These are phyloP conservation scores for Magallana nippona DNA, from an alignment of 2,888 invertebrate genomes.

Conservation along the genomic window DNA sequence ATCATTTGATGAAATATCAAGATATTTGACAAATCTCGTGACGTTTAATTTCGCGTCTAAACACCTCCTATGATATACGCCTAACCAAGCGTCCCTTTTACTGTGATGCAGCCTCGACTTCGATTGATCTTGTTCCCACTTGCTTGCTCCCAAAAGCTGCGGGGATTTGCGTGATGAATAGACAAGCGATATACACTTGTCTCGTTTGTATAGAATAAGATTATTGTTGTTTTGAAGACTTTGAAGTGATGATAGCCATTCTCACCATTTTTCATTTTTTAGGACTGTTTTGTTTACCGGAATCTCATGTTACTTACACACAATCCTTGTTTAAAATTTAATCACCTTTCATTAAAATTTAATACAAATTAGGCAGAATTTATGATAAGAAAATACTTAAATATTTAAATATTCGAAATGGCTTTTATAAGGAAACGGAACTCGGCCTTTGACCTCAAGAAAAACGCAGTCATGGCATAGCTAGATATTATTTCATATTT, in stretches of 20 bases:
- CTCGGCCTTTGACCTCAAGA: slow-evolving; percentile 5
- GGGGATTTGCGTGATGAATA: background rate
- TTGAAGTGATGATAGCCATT: slow-evolving; percentile 19
- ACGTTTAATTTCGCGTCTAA: background rate
- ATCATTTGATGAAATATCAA: slow-evolving; percentile 6
- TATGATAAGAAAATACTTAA: slow-evolving; percentile 26
- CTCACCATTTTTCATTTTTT: slow-evolving; percentile 13
- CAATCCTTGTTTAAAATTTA: slow-evolving; percentile 23
- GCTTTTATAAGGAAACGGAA: slow-evolving; percentile 12
- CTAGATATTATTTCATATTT: slow-evolving; percentile 27
- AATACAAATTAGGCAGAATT: slow-evolving; percentile 30
- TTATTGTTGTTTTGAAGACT: background rate
- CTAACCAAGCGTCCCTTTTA: background rate
- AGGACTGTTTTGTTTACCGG: slow-evolving; percentile 26
- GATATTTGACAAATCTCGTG: background rate
- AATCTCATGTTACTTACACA: slow-evolving; percentile 20
- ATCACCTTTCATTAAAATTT: slow-evolving; percentile 14
- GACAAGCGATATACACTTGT: background rate
- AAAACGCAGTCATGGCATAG: background rate
- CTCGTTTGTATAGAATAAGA: background rate
- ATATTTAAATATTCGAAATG: background rate
- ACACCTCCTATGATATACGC: background rate
- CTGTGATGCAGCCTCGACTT: background rate
- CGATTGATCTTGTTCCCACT: background rate
- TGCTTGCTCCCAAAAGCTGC: background rate